phyloP scores from a whole-genome alignment of 1,140 invertebrate species.

The Tetraneura akinire region DNA sequence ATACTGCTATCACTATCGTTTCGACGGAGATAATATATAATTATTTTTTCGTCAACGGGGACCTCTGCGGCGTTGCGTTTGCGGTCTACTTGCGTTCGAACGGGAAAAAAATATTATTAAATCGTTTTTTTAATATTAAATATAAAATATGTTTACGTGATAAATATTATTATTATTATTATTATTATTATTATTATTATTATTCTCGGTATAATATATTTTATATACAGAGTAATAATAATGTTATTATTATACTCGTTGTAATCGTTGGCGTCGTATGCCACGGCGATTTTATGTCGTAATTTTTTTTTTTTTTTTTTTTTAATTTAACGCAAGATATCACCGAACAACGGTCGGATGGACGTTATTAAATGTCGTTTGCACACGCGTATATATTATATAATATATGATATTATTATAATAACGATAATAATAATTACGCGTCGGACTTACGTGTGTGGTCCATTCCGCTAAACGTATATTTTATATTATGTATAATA shows the following conservation, averaged over 20 bases:
- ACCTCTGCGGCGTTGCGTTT: no score
- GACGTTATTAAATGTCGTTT: slow-evolving; percentile 49
- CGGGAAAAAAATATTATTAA: no score
- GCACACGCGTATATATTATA: slow-evolving; percentile 4
- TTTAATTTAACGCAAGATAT: slow-evolving; percentile 45
- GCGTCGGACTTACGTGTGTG: neutral
- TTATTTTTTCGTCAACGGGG: no score
- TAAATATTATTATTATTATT: neutral
- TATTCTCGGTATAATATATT: neutral
- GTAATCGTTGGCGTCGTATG: neutral
- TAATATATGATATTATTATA: neutral
- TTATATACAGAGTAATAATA: neutral
- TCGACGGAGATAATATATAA: no score
- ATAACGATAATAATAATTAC: no score
- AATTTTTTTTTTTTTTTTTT: neutral
- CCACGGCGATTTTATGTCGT: neutral
- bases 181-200: neutral
- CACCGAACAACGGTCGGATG: slow-evolving; percentile 31
- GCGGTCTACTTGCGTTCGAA: no score
- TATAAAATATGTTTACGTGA: no score
- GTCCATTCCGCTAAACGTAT: neutral
- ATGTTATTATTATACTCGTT: neutral
- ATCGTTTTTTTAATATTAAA: no score
- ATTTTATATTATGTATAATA: no score
- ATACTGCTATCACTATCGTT: no score